phyloP scores from a whole-genome alignment of 92 coral and sea anemone species.

The Diadumene lineata region DNA sequence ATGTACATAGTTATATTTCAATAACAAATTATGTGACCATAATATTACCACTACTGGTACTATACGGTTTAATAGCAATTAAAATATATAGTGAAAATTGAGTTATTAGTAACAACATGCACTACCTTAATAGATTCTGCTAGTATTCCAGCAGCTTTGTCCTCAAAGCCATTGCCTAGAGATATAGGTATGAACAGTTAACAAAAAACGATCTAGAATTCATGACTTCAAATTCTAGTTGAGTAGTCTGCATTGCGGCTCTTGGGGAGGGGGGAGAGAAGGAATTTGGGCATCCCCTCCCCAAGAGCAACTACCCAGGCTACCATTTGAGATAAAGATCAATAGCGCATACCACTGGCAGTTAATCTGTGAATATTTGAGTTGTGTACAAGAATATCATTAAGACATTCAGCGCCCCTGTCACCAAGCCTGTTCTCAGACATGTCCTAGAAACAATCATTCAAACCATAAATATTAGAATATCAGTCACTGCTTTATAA shows the following conservation, averaged over 20 bases:
- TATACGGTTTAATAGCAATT: no score
- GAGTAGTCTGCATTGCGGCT: no score
- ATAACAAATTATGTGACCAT: no score
- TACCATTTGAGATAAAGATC: background rate
- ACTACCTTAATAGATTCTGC: conserved; percentile 89
- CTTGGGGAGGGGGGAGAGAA: no score
- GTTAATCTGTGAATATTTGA: conserved; percentile 76
- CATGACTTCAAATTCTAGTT: no score
- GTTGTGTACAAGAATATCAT: conserved; percentile 82
- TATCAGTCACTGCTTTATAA: no score
- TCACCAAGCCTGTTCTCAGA: conserved; percentile 91
- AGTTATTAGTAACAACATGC: background rate
- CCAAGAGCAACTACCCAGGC: no score
- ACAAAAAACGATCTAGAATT: no score
- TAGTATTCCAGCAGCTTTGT: conserved; percentile 79
- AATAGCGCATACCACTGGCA: conserved; percentile 67
- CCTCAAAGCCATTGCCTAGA: conserved; percentile 92
- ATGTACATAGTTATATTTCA: background rate
- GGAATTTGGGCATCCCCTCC: no score
- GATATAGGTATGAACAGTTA: no score
- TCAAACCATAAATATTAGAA: background rate
- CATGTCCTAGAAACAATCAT: conserved; percentile 65
- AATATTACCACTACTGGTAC: no score
- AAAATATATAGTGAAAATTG: no score
- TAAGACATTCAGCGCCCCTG: conserved; percentile 80